Conservation (phyloP, 2,888 invertebrate genomes). For the Folsomia candida region DNA sequence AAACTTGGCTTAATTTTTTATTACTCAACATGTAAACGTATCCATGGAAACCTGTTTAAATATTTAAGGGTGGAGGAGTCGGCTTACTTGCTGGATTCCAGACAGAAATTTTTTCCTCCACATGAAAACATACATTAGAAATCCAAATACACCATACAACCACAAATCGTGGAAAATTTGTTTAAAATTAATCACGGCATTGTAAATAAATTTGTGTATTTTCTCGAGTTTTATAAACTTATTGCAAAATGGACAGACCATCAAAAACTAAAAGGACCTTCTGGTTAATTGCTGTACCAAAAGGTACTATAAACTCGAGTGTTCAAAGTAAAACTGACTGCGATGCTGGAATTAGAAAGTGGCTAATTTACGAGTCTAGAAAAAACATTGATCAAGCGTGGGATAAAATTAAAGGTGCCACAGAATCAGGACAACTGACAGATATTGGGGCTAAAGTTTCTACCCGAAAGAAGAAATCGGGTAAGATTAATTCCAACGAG, state of each 20-base stretch:
- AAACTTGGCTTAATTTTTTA: no score
- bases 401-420: background rate
- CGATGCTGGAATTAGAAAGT: background rate
- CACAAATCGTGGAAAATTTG: no score
- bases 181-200: no score
- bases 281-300: background rate
- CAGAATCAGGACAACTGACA: background rate
- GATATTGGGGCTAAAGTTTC: background rate
- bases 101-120: no score
- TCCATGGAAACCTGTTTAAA: no score
- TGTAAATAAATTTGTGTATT: no score
- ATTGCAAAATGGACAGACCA: background rate
- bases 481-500: no score
- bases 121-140: no score
- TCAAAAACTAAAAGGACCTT: background rate
- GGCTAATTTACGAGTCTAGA: background rate
- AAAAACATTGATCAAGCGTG: conserved; percentile 1
- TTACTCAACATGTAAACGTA: no score
- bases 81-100: no score
- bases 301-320: background rate
- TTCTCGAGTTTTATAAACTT: background rate
- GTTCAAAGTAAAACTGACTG: background rate
- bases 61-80: no score
- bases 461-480: background rate
- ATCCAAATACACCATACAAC: no score